Percentiles rank a stretch among this genome's conserved stretches.
Evolutionary conservation across 2,113 vertebrate species (phyloP).

Genomic region (Urocynchramus pylzowi): DNA sequence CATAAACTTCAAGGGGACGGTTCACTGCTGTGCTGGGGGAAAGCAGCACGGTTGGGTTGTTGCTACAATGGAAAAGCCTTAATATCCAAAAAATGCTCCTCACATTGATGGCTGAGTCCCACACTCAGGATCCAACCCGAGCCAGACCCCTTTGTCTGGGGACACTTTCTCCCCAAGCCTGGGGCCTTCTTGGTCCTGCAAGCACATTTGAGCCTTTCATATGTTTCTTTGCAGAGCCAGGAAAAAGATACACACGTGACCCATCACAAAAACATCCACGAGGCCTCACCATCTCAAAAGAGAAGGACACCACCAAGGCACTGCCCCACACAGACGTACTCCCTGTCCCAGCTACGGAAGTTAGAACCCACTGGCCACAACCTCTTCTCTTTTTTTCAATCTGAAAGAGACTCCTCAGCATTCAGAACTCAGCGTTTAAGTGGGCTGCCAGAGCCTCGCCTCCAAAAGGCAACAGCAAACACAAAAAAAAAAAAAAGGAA

Average conservation of each 20-base stretch:
- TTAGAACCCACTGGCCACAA: not conserved
- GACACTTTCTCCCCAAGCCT: not conserved
- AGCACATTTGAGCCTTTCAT: not conserved
- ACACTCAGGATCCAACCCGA: not conserved
- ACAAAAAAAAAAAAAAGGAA: not conserved
- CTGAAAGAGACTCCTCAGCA: not conserved
- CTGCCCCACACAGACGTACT: not conserved
- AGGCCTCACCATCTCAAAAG: not conserved
- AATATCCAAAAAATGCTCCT: not conserved
- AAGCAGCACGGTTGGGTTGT: not conserved
- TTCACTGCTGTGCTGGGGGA: not conserved
- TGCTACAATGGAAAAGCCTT: not conserved
- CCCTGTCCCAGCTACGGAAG: not conserved
- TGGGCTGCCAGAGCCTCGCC: not conserved
- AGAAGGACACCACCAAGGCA: not conserved
- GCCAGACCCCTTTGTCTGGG: not conserved
- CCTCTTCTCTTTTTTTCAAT: not conserved
- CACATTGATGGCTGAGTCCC: fast-evolving
- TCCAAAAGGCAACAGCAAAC: not conserved
- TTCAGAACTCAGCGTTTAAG: not conserved
- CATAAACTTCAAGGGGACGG: not conserved
- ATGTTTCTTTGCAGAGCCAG: not conserved
- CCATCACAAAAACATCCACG: not conserved
- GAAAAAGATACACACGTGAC: not conserved
- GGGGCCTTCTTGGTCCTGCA: not conserved